Conservation (phyloP, 2,888 invertebrate species). For the Dorcus hopei region DNA sequence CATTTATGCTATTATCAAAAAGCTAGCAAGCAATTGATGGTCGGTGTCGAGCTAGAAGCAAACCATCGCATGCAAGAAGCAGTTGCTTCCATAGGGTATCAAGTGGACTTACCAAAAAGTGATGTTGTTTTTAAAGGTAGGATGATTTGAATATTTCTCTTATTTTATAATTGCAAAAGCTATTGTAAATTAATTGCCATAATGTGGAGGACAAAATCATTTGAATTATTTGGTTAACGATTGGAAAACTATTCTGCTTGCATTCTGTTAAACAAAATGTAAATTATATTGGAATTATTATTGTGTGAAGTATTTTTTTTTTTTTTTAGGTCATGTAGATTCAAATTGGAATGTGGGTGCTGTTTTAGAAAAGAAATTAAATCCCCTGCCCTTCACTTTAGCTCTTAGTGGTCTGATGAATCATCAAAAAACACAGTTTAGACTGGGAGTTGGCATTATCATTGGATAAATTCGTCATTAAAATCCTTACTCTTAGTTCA, state of each 20-base stretch:
- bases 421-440: slow-evolving; percentile 88
- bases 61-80: slow-evolving; percentile 88
- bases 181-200: not conserved
- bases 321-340: slow-evolving; percentile 76
- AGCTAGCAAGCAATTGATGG: slow-evolving; percentile 84
- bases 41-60: slow-evolving; percentile 94
- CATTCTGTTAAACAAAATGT: not conserved
- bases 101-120: slow-evolving; percentile 92
- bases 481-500: slow-evolving; percentile 5
- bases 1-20: slow-evolving; percentile 94
- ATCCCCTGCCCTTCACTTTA: slow-evolving; percentile 90
- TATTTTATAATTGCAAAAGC: not conserved
- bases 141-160: slow-evolving; percentile 22
- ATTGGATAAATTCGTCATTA: slow-evolving; percentile 65
- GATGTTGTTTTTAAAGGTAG: slow-evolving; percentile 90
- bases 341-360: slow-evolving; percentile 92
- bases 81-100: slow-evolving; percentile 88
- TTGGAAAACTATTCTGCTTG: too few relatives aligned
- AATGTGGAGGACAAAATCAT: too few relatives aligned
- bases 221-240: too few relatives aligned
- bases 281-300: not conserved
- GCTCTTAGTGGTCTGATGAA: slow-evolving; percentile 89
- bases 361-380: slow-evolving; percentile 89
- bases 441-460: slow-evolving; percentile 91
- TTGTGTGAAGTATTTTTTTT: too few relatives aligned